Conservation (phyloP, 2,113 vertebrate genomes). For the Centrocercus urophasianus region DNA sequence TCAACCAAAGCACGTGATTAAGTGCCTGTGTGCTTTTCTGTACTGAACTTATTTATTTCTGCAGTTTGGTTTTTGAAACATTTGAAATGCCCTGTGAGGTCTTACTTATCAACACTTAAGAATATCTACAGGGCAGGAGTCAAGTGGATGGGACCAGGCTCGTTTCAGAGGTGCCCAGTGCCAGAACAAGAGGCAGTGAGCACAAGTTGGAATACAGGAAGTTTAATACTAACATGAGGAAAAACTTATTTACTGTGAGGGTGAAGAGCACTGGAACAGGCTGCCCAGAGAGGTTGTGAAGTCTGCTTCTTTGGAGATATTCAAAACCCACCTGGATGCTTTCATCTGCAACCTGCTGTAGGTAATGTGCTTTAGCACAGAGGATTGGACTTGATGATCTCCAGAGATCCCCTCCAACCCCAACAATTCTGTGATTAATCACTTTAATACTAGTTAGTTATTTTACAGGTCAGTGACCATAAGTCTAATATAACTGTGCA, state of each 20-base stretch:
- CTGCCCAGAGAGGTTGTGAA: not conserved
- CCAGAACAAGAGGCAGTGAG: not conserved
- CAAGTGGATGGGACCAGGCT: not conserved
- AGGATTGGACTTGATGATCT: not conserved
- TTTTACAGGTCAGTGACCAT: not conserved
- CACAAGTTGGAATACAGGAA: not conserved
- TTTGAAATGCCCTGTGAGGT: not conserved
- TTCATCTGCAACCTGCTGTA: not conserved
- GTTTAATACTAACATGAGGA: not conserved
- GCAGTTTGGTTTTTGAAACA: constrained; percentile 25
- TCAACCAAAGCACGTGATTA: not conserved
- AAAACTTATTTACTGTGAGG: not conserved
- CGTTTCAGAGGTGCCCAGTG: not conserved
- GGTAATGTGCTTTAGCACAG: not conserved
- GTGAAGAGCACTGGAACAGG: not conserved
- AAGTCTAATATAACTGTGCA: not conserved
- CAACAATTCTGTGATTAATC: not conserved
- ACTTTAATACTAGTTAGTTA: not conserved
- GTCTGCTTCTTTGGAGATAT: not conserved
- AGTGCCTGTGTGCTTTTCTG: not conserved
- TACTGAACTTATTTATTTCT: not conserved
- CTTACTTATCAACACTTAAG: not conserved
- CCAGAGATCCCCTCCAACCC: not conserved
- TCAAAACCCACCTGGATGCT: not conserved
- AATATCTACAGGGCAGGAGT: not conserved